Conservation (phyloP, 2,888 invertebrate species). For the Steromphala cineraria region DNA sequence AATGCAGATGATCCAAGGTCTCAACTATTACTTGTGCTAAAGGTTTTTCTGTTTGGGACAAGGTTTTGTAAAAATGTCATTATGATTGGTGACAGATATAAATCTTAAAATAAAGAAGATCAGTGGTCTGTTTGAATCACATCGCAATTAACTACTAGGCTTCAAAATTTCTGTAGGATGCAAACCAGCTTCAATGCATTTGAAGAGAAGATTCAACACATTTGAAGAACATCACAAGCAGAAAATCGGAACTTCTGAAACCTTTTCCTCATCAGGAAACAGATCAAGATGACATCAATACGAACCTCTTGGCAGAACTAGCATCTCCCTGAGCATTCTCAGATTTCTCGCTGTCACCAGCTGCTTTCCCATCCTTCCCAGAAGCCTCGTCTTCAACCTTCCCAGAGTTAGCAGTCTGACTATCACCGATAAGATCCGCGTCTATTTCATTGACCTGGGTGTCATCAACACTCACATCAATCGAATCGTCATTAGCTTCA, state of each 20-base stretch:
- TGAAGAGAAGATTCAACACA: background rate
- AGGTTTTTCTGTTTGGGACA: no score
- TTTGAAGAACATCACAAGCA: background rate
- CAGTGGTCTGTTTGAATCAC: no score
- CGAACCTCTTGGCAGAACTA: constrained; percentile 62
- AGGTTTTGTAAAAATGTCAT: no score
- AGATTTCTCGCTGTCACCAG: constrained; percentile 43
- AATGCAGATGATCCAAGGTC: no score
- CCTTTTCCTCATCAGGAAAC: background rate
- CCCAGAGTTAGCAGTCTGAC: constrained; percentile 13
- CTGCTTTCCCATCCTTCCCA: constrained; percentile 44
- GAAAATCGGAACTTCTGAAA: no score
- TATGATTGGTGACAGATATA: no score
- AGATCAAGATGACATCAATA: constrained; percentile 39
- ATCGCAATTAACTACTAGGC: no score
- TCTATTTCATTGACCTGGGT: constrained; percentile 73
- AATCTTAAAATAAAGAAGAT: no score
- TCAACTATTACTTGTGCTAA: no score
- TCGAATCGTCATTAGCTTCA: constrained; percentile 69
- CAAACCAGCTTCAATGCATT: background rate
- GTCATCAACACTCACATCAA: constrained; percentile 75
- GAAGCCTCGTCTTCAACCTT: constrained; percentile 41
- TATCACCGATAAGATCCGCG: constrained; percentile 63
- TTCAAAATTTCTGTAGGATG: background rate
- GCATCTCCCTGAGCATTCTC: constrained; percentile 58